Conservation (phyloP, 2,113 vertebrate species). For the Gobius niger region DNA sequence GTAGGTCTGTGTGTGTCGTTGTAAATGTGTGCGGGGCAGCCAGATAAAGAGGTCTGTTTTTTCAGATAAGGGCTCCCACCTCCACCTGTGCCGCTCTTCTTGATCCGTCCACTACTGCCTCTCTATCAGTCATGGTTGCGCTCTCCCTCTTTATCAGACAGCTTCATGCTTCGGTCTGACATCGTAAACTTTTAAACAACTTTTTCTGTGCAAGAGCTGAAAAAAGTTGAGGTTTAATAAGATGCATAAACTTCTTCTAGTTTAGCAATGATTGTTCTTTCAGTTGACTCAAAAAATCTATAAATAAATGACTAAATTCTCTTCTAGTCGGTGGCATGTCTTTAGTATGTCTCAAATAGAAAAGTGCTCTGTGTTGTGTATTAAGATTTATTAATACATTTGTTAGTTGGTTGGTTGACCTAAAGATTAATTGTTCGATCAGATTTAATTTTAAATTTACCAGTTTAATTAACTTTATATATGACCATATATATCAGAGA, state of each 20-base stretch:
- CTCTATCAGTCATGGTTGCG: conserved; percentile 20
- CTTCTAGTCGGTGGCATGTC: too few species aligned
- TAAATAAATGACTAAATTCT: too few species aligned
- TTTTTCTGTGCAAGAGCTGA: not conserved
- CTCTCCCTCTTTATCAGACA: not conserved
- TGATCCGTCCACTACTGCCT: conserved; percentile 31
- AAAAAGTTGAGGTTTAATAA: not conserved
- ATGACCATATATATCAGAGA: too few species aligned
- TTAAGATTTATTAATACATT: too few species aligned
- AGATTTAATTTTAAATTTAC: too few species aligned
- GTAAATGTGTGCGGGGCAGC: conserved; percentile 59
- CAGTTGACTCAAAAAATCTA: too few species aligned
- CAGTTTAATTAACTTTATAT: too few species aligned
- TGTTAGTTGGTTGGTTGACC: too few species aligned
- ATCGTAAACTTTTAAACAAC: not conserved
- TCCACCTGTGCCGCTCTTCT: conserved; percentile 59
- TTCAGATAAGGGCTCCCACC: conserved; percentile 74
- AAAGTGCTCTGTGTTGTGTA: too few species aligned
- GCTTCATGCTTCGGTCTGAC: conserved; percentile 3
- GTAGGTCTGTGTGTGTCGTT: conserved; percentile 24
- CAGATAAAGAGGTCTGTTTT: conserved; percentile 70
- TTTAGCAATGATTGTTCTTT: too few species aligned
- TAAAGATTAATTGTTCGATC: too few species aligned
- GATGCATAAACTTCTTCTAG: not conserved
- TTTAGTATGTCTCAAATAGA: too few species aligned